Percentiles rank a stretch among this genome's conserved stretches.
Evolutionary conservation across 2,797 vertebrate genomes (phyloP).

Genomic region (Cryptoprocta ferox): DNA sequence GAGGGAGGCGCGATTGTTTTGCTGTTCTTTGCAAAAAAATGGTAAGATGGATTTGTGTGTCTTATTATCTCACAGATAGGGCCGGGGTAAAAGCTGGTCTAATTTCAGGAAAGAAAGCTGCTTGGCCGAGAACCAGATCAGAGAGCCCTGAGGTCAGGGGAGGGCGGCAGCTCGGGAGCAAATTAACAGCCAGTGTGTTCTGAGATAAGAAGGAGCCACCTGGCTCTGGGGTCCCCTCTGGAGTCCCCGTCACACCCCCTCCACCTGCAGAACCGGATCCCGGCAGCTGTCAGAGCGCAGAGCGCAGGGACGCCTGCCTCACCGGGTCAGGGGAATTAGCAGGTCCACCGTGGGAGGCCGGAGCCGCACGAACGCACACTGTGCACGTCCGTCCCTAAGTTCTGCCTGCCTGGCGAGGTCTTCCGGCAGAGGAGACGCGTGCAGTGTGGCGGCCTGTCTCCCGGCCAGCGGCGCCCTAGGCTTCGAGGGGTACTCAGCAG

Average conservation of each 20-base stretch:
- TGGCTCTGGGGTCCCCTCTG: background rate
- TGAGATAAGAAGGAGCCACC: background rate
- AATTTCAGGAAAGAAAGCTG: background rate
- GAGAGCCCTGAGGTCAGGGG: background rate
- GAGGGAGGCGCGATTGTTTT: conserved; percentile 71
- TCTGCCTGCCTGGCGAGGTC: conserved; percentile 13
- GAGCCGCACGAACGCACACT: rapidly evolving
- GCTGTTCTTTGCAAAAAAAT: conserved; percentile 81
- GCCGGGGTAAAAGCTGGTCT: conserved; percentile 32
- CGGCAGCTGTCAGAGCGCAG: rapidly evolving
- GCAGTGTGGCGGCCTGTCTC: background rate
- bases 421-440: background rate
- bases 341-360: rapidly evolving
- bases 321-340: rapidly evolving
- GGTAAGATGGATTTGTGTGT: conserved; percentile 75
- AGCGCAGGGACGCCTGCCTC: rapidly evolving
- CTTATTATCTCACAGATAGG: conserved; percentile 68
- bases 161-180: rapidly evolving
- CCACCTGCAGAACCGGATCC: rapidly evolving
- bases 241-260: rapidly evolving
- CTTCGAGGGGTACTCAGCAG: background rate
- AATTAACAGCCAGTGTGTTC: rapidly evolving
- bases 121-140: background rate
- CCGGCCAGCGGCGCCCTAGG: rapidly evolving
- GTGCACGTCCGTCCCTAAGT: rapidly evolving